Evolutionary conservation across 2,888 invertebrate genomes (phyloP).

Genomic region (Carcina quercana): DNA sequence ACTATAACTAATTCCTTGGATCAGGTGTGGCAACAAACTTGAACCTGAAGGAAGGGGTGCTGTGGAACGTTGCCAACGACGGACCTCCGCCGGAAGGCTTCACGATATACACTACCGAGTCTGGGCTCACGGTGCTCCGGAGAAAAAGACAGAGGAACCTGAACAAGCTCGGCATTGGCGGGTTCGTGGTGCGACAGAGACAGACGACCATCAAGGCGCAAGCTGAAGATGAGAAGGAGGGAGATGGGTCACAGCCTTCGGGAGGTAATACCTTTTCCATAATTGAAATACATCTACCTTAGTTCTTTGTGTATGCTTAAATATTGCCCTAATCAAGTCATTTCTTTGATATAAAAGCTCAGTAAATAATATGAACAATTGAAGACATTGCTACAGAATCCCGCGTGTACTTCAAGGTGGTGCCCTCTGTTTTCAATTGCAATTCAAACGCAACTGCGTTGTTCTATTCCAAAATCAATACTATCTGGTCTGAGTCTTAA

Average conservation of each 20-base stretch:
- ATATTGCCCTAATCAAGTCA: no score
- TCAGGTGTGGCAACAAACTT: constrained; percentile 35
- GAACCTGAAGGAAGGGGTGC: constrained; percentile 87
- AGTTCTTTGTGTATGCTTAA: no score
- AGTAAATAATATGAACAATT: no score
- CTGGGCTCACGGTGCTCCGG: constrained; percentile 84
- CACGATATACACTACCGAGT: constrained; percentile 85
- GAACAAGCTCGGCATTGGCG: constrained; percentile 91
- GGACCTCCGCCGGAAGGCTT: constrained; percentile 90
- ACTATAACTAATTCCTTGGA: no score
- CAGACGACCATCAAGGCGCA: constrained; percentile 50
- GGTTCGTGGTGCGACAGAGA: constrained; percentile 88
- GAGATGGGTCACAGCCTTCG: constrained; percentile 40
- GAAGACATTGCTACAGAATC: no score
- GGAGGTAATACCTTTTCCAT: no score
- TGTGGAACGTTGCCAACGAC: constrained; percentile 83
- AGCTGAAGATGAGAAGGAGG: constrained; percentile 51
- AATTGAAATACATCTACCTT: no score
- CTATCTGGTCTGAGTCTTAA: no score
- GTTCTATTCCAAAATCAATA: no score
- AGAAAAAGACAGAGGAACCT: constrained; percentile 91
- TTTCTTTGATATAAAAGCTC: no score
- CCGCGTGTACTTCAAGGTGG: constrained; percentile 1
- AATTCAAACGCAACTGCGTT: no score
- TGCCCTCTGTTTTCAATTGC: constrained; percentile 1